Evolutionary conservation across 2,888 invertebrate species (phyloP).

Genomic region (Dromius quadrimaculatus): DNA sequence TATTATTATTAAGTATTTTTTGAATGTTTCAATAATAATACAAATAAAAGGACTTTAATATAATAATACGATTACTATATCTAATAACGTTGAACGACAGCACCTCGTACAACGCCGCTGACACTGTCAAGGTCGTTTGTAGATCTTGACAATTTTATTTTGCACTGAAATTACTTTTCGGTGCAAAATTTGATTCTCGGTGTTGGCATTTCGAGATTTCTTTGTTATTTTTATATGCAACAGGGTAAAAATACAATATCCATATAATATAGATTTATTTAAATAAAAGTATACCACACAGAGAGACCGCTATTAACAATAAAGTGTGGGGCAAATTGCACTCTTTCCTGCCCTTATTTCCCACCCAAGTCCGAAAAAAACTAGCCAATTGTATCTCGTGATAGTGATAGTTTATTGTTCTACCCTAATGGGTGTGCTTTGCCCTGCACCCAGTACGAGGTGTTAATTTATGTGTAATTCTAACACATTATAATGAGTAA

Average conservation of each 20-base stretch:
- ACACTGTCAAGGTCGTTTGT: slow-evolving; percentile 30
- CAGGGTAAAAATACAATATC: slow-evolving; percentile 66
- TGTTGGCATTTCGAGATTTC: slow-evolving; percentile 53
- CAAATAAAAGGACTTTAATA: no score
- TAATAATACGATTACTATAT: no score
- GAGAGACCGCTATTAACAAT: neutral
- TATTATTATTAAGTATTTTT: no score
- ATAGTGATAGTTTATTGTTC: slow-evolving; percentile 16
- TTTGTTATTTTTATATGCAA: slow-evolving; percentile 58
- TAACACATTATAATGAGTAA: slow-evolving; percentile 38
- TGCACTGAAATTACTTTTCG: no score
- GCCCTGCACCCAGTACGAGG: slow-evolving; percentile 36
- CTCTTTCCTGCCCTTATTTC: neutral
- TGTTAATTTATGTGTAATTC: slow-evolving; percentile 41
- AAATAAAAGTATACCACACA: slow-evolving; percentile 61
- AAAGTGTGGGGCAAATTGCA: neutral
- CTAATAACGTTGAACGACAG: slow-evolving; percentile 54
- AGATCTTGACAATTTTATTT: no score
- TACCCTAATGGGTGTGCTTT: neutral
- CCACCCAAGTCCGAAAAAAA: neutral
- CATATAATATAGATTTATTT: slow-evolving; percentile 63
- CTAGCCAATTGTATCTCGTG: slow-evolving; percentile 27
- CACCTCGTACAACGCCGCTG: slow-evolving; percentile 61
- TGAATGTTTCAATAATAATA: no score
- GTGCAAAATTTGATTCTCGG: neutral